Evolutionary conservation across 1,140 invertebrate genomes (phyloP).

Genomic region (Cyphomyrmex costatus): DNA sequence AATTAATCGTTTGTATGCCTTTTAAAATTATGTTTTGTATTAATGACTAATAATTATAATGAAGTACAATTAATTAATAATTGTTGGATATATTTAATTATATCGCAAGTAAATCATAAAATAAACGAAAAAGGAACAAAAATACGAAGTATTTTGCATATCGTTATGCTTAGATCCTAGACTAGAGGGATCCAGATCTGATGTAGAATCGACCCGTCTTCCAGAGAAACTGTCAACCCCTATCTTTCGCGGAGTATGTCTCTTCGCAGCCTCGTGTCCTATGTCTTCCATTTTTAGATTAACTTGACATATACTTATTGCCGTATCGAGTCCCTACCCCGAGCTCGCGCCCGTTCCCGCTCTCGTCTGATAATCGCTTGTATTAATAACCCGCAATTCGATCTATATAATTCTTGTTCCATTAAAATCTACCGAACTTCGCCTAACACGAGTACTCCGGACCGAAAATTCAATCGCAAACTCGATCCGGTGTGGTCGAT

Average conservation of each 20-base stretch:
- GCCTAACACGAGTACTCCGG: conserved; percentile 9
- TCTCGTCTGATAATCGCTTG: conserved; percentile 72
- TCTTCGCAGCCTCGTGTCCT: conserved; percentile 58
- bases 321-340: conserved; percentile 68
- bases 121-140: background rate
- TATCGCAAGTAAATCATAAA: background rate
- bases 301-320: conserved; percentile 57
- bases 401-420: conserved; percentile 48
- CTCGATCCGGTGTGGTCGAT: conserved; percentile 25
- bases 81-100: background rate
- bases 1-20: background rate
- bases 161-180: conserved; percentile 28
- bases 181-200: conserved; percentile 14
- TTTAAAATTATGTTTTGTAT: background rate
- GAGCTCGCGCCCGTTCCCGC: conserved; percentile 71
- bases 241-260: conserved; percentile 48
- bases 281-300: conserved; percentile 74
- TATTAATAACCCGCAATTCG: conserved; percentile 53
- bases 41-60: background rate
- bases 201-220: conserved; percentile 64
- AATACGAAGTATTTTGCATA: conserved; percentile 17
- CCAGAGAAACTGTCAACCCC: conserved; percentile 53
- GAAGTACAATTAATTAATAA: background rate
- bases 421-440: conserved; percentile 56
- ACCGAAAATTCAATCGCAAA: conserved; percentile 33